Conservation (phyloP, 2,888 invertebrate species). For the Drosophila hawaiiensis region DNA sequence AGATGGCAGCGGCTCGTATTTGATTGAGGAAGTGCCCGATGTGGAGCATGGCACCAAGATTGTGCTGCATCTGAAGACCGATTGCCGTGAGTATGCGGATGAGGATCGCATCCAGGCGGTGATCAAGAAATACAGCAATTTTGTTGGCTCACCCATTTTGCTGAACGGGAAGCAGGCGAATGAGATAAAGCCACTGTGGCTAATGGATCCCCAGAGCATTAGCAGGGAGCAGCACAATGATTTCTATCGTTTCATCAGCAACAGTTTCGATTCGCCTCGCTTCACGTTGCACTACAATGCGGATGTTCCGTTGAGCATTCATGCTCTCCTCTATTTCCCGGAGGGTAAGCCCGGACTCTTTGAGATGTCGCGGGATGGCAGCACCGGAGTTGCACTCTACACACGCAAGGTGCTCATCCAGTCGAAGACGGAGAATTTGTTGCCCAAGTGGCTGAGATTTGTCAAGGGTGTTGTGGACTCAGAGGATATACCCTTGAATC, state of each 20-base stretch:
- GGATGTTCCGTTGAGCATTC: slow-evolving; percentile 93
- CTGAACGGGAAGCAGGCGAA: slow-evolving; percentile 96
- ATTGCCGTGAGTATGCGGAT: slow-evolving; percentile 95
- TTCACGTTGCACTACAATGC: slow-evolving; percentile 95
- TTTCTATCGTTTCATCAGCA: slow-evolving; percentile 96
- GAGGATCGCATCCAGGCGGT: slow-evolving; percentile 93
- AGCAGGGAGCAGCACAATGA: slow-evolving; percentile 94
- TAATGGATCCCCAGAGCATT: slow-evolving; percentile 95
- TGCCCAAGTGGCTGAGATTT: slow-evolving; percentile 98
- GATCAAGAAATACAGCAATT: slow-evolving; percentile 98
- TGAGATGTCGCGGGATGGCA: slow-evolving; percentile 94
- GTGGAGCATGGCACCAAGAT: slow-evolving; percentile 97
- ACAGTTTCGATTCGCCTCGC: slow-evolving; percentile 94
- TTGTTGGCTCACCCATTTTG: slow-evolving; percentile 96
- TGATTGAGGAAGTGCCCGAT: slow-evolving; percentile 93
- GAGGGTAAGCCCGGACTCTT: slow-evolving; percentile 96
- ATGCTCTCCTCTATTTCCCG: slow-evolving; percentile 96
- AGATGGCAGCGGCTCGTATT: slow-evolving; percentile 96
- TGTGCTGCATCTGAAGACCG: slow-evolving; percentile 94
- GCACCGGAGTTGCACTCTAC: slow-evolving; percentile 95
- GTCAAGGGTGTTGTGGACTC: slow-evolving; percentile 99
- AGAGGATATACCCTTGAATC: slow-evolving; percentile 98
- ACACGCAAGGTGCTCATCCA: slow-evolving; percentile 97
- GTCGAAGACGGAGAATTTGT: slow-evolving; percentile 94
- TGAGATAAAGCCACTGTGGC: slow-evolving; percentile 96